phyloP scores from a whole-genome alignment of 1,140 invertebrate genomes.

The Grapholita molesta region DNA sequence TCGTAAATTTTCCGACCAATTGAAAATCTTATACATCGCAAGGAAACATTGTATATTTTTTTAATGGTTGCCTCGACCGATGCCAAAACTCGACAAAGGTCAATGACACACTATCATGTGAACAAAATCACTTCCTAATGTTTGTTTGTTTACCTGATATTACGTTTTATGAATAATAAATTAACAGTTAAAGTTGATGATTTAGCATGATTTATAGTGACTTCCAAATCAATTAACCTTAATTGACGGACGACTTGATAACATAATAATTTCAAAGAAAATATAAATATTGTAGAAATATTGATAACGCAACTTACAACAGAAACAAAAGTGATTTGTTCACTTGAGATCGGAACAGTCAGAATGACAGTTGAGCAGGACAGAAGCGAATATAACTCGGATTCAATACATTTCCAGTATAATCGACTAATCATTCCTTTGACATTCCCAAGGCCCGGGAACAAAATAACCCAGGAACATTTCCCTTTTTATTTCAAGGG shows the following conservation, averaged over 20 bases:
- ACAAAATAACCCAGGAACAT: not conserved
- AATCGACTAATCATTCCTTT: not conserved
- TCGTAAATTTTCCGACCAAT: not conserved
- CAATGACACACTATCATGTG: conserved; percentile 4
- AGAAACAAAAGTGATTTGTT: no score
- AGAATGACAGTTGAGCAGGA: no score
- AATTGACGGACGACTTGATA: not conserved
- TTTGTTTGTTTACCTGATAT: conserved; percentile 4
- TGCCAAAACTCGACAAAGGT: conserved; percentile 10
- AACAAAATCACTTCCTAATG: conserved; percentile 1
- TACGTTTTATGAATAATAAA: conserved; percentile 8
- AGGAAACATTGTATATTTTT: not conserved
- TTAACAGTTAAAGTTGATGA: not conserved
- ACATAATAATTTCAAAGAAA: no score
- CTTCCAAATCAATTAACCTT: not conserved
- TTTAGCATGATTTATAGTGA: not conserved
- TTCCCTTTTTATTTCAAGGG: conserved; percentile 11
- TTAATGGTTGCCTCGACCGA: not conserved
- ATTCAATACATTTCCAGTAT: not conserved
- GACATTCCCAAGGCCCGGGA: not conserved
- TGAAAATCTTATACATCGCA: not conserved
- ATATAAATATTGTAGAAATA: no score
- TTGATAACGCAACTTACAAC: no score
- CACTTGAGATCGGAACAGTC: no score
- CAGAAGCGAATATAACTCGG: no score